Conservation (phyloP, 1,140 invertebrate genomes). For the Drosophila kohkoa region DNA sequence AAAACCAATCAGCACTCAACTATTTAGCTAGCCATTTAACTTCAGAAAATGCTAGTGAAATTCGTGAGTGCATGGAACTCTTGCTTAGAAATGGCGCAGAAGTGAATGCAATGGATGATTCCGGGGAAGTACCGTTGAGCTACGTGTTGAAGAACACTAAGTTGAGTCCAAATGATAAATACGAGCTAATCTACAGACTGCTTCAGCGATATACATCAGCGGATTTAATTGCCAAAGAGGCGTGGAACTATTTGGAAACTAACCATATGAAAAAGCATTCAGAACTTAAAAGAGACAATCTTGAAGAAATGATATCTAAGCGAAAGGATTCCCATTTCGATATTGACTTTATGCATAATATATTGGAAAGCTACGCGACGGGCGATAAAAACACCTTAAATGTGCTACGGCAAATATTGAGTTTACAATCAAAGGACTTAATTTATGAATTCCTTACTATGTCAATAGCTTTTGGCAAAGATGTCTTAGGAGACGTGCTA, state of each 20-base stretch:
- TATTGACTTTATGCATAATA: not conserved
- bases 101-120: not conserved
- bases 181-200: not conserved
- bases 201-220: not conserved
- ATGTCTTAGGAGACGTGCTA: not conserved
- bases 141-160: not conserved
- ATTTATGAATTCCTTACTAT: not conserved
- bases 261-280: not conserved
- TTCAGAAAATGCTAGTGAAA: not conserved
- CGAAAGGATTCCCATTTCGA: not conserved
- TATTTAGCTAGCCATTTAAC: not conserved
- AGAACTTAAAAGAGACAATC: not conserved
- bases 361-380: not conserved
- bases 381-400: not conserved
- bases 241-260: not conserved
- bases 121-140: not conserved
- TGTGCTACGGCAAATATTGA: not conserved
- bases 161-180: not conserved
- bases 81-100: not conserved
- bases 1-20: not conserved
- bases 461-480: not conserved
- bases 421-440: not conserved
- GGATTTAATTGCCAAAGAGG: not conserved
- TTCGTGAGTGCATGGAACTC: conserved; percentile 3
- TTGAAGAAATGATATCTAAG: not conserved